These are phyloP conservation scores for Rhadina sibilatrix DNA, from an alignment of 2,113 vertebrate genomes.

Conservation along the genomic window DNA sequence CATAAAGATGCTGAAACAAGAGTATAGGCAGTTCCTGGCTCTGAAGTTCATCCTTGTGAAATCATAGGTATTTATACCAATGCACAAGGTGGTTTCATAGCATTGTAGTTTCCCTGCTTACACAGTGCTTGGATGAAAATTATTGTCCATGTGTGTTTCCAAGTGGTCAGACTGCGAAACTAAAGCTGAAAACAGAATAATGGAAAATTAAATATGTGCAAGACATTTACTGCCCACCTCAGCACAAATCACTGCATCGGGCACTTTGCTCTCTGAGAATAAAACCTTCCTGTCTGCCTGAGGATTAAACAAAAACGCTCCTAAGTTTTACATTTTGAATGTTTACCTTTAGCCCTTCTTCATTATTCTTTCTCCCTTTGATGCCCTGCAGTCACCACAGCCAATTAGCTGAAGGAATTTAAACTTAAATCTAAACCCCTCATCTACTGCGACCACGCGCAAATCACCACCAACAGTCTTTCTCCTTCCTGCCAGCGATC, in stretches of 20 bases:
- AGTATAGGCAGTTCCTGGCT: background rate
- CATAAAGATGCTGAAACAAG: background rate
- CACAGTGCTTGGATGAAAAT: background rate
- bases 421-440: background rate
- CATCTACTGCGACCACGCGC: background rate
- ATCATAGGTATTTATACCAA: background rate
- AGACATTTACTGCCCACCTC: background rate
- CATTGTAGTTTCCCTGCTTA: background rate
- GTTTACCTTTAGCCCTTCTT: background rate
- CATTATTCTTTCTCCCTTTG: background rate
- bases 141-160: background rate
- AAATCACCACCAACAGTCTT: accelerated
- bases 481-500: background rate
- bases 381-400: background rate
- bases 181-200: background rate
- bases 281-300: background rate
- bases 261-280: background rate
- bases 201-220: background rate
- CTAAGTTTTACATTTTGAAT: background rate
- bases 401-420: background rate
- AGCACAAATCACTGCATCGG: background rate
- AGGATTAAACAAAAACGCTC: background rate
- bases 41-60: background rate
- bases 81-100: background rate
- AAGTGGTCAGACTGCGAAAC: background rate